Base-by-base conservation (phyloP, 1,140 invertebrate genomes). In the Copidosoma floridanum region DNA sequence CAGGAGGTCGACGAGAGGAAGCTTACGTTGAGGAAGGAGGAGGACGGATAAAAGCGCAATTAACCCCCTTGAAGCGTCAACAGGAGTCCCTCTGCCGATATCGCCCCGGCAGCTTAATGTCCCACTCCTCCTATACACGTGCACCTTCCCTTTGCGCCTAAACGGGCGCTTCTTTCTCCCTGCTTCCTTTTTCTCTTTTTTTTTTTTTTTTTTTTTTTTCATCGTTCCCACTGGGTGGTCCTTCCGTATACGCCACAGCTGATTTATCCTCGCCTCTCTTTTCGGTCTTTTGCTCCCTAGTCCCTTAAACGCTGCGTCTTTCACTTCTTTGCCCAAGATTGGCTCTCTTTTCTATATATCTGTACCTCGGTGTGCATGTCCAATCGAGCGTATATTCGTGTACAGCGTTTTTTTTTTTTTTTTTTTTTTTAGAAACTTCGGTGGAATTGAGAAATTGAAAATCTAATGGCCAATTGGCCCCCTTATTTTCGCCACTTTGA, bases 31-130 rank as follows among this genome's bases (percentile, higher is more conserved):
- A n/a, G 21, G 37, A 38, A 5, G 46, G 47, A 55, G 41, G 66
- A 69, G 63, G 58, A 50, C 66, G 68, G 66, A 73, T 73, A 73
- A 71, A 71, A 71, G 65, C 66, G 68, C 70, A 64, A 71, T 71
- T 71, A 71, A 70, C 68, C 69, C 68, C 68, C 67, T 67, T 57
- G 57, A 70, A 52, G 66, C 68, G 64, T 63, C 65, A 68, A 66
- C 69, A 65, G 48, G 21, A 50, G 32, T 29, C 14, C 16, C 24
- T 63, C n/a, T n/a, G n/a, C 32, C n/a, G 62, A 68, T 65, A 63
- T 60, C 61, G 60, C 58, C 47, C 59, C 56, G 58, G 59, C 52
- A n/a, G n/a, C 60, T 63, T 67, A 66, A 71, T 68, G 59, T 65
- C 66, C 66, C 57, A 35, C n/a, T n/a, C n/a, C n/a, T n/a, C 47